Evolutionary conservation across 2,888 invertebrate species (phyloP).

Genomic region (Ptilodon capucinus): DNA sequence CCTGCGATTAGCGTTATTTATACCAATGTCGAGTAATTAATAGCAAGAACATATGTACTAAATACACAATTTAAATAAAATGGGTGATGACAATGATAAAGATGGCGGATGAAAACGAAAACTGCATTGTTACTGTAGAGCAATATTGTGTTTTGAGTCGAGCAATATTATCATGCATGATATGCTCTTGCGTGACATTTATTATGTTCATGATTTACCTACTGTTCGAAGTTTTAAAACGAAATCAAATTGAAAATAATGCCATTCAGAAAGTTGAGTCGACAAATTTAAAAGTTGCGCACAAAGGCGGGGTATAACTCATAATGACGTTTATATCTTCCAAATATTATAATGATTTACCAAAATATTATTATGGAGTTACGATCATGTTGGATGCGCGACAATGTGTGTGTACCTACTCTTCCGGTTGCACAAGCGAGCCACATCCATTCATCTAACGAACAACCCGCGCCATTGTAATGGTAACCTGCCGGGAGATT

Average conservation of each 20-base stretch:
- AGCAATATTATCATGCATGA: neutral
- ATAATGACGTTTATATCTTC: neutral
- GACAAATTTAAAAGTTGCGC: neutral
- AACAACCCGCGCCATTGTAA: constrained; percentile 42
- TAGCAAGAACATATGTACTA: no score
- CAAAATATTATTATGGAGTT: constrained; percentile 47
- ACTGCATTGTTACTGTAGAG: neutral
- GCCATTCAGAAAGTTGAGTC: neutral
- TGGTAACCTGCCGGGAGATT: constrained; percentile 11
- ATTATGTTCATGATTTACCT: neutral
- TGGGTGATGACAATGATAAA: no score
- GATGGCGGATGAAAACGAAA: no score
- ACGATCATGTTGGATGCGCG: constrained; percentile 42
- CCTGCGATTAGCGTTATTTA: no score
- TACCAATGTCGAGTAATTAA: no score
- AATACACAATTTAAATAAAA: no score
- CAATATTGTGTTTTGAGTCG: neutral
- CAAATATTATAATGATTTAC: neutral
- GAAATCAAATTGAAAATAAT: no score
- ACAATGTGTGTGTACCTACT: constrained; percentile 57
- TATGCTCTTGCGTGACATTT: neutral
- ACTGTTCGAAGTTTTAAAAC: neutral
- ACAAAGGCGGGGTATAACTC: neutral
- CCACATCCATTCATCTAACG: constrained; percentile 48
- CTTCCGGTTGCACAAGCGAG: constrained; percentile 58